Evolutionary conservation across 2,888 invertebrate species (phyloP).

Genomic region (Tetragonisca angustula): DNA sequence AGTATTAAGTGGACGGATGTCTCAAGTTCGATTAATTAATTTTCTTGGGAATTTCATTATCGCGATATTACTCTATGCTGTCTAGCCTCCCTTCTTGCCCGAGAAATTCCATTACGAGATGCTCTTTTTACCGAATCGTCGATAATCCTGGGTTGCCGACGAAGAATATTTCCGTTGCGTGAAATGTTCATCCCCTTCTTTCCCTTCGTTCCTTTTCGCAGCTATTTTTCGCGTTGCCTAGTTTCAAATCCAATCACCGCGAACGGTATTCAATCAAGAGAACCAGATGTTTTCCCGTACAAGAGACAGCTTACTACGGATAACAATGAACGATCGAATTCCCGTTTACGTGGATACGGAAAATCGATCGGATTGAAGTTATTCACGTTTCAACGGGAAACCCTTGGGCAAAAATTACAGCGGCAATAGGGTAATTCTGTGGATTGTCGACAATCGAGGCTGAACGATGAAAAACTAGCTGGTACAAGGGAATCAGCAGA

Average conservation of each 20-base stretch:
- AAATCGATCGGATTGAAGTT: conserved; percentile 22
- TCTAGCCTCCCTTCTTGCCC: background rate
- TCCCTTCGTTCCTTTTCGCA: background rate
- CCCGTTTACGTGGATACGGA: background rate
- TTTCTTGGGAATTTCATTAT: conserved; percentile 64
- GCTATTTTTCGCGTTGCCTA: no score
- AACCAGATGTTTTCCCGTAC: background rate
- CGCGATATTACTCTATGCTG: conserved; percentile 23
- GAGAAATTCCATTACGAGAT: conserved; percentile 11
- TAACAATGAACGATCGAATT: background rate
- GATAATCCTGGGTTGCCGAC: background rate
- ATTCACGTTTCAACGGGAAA: background rate
- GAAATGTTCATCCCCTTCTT: background rate
- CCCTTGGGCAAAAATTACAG: conserved; percentile 15
- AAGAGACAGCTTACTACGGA: background rate
- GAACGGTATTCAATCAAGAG: background rate
- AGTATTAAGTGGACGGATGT: conserved; percentile 50
- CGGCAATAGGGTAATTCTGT: conserved; percentile 44
- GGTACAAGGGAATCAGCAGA: conserved; percentile 7
- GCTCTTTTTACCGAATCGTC: background rate
- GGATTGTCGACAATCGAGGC: conserved; percentile 39
- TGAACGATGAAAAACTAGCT: conserved; percentile 38
- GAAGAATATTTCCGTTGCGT: background rate
- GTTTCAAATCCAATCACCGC: background rate
- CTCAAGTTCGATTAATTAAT: conserved; percentile 66